Evolutionary conservation across 1,140 invertebrate species (phyloP), one percentile per base, ranked within the genome.

Genomic region (Heliconius hermathena): DNA sequence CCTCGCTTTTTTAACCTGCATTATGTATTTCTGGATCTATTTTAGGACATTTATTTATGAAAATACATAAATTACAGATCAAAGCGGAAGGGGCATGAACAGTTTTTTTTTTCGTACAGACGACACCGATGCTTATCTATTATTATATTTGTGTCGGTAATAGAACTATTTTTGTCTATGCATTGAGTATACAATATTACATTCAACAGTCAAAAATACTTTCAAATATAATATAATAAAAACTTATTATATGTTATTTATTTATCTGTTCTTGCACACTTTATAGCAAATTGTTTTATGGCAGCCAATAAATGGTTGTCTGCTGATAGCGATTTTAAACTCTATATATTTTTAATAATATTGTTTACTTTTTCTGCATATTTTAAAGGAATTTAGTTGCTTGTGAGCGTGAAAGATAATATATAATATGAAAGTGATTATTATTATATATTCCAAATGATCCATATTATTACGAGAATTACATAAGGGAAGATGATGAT

Each of bases 31-130:
- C 26, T 74, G 4, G 13, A 46, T 54, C 72, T 78, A 78, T 78
- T 78, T 74, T 74, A 26, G 33, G 72, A 73, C 1, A 18, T 78
- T 78, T 78, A 78, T 78, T 78, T 78, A 6, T 78, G 72, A 72
- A 74, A 78, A 74, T 70, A 54, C 77, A 78, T 78, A 78, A 78
- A 73, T 78, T 74, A 74, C 46, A 78, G 72, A 78, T 78, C 77
- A 78, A 78, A 78, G 77, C 71, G 71, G 77, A 78, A 78, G 49
- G 33, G 73, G 57, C 77, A 41, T 73, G n/a, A 70, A 49, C n/a
- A 60, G 52, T 46, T 41, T 33, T 60, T 78, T 33, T 60, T 73
- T 73, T 20, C 75, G 75, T 76, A 77, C 76, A 29, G 75, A 71
- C 75, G 18, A 66, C 33, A 66, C 74, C 38, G 77, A 78, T 78